Evolutionary conservation across 2,888 invertebrate genomes (phyloP).

Genomic region (Epinotia brunnichana): DNA sequence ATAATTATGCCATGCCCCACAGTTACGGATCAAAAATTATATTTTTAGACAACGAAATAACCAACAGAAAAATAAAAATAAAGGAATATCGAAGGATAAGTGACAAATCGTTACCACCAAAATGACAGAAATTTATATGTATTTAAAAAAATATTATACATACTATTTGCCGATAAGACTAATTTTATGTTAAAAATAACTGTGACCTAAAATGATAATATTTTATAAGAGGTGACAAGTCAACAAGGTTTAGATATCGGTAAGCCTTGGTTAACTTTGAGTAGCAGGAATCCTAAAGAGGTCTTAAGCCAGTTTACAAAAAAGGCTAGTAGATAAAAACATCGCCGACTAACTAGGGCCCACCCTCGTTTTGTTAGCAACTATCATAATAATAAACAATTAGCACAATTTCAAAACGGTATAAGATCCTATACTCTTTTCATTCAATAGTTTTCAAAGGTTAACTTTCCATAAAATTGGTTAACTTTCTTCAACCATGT

Average conservation of each 20-base stretch:
- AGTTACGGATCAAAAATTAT: no score
- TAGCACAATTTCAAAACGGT: neutral
- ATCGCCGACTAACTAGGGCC: neutral
- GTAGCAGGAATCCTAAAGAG: neutral
- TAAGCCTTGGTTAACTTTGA: conserved; percentile 16
- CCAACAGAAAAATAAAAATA: no score
- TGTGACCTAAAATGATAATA: conserved; percentile 30
- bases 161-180: conserved; percentile 13
- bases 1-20: no score
- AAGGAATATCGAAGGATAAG: no score
- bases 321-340: neutral
- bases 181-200: conserved; percentile 12
- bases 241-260: conserved; percentile 22
- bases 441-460: conserved; percentile 7
- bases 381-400: no score
- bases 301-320: neutral
- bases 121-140: neutral
- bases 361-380: neutral
- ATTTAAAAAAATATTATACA: neutral
- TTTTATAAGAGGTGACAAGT: conserved; percentile 22
- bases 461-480: conserved; percentile 44
- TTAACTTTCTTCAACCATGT: conserved; percentile 47
- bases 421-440: neutral
- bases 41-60: no score
- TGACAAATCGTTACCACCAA: neutral